Conservation (phyloP, 2,797 vertebrate species). For the Peromyscus melanophrys region DNA sequence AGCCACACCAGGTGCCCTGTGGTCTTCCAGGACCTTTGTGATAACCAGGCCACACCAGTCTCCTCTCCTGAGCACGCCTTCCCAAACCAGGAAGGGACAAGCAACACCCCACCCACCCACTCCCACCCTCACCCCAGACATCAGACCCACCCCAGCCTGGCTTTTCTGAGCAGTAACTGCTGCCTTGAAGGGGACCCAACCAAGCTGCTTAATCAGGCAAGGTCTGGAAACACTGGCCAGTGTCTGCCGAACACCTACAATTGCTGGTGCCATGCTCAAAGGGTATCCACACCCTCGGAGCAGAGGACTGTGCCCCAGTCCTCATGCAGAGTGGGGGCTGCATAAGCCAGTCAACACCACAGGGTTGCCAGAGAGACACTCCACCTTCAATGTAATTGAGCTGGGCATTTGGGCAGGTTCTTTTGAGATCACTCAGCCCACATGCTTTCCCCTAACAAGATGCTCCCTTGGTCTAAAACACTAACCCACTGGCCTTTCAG, state of each 20-base stretch:
- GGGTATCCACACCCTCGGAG: not conserved
- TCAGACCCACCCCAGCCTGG: not conserved
- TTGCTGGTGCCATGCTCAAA: no score
- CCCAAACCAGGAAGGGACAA: not conserved
- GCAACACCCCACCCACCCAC: fast-evolving
- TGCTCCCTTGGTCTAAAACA: not conserved
- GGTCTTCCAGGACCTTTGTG: not conserved
- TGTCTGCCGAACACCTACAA: not conserved
- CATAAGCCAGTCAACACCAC: not conserved
- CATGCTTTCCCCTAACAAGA: not conserved
- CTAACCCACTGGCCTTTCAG: not conserved
- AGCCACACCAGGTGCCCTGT: not conserved
- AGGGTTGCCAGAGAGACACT: not conserved
- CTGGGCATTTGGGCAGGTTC: not conserved
- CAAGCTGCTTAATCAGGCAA: not conserved
- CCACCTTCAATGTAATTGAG: not conserved
- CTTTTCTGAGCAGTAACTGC: not conserved
- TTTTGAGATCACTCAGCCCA: not conserved
- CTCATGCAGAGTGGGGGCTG: not conserved
- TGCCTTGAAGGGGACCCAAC: not conserved
- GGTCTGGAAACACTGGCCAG: not conserved
- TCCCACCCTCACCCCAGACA: not conserved
- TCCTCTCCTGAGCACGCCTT: not conserved
- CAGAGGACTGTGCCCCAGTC: not conserved
- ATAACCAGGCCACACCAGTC: not conserved